A percentile compares a stretch with the other conserved stretches of the same genome.
Conservation (phyloP, 2,888 invertebrate genomes). For the Nematopogon swammerdamellus region DNA sequence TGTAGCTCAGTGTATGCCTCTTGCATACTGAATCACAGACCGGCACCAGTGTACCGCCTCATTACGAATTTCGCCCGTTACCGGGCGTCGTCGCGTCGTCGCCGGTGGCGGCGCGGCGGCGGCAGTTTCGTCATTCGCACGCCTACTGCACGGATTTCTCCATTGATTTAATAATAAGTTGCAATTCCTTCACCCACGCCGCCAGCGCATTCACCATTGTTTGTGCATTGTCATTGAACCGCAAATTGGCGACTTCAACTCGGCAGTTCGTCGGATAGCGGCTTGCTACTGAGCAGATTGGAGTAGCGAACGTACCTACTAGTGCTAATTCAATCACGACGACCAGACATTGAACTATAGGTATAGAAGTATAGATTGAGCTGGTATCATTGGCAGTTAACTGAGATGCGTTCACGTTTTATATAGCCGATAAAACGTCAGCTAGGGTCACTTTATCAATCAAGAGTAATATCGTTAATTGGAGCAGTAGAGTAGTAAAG, state of each 20-base stretch:
- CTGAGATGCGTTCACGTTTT: too few species aligned
- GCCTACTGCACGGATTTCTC: constrained; percentile 43
- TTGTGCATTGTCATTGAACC: constrained; percentile 9
- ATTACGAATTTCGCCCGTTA: constrained; percentile 25
- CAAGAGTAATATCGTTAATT: too few species aligned
- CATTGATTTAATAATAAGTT: constrained; percentile 39
- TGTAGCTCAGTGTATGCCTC: background rate
- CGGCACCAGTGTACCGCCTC: constrained; percentile 18
- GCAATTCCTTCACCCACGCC: constrained; percentile 11
- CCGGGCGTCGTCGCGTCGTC: constrained; percentile 26
- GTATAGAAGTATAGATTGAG: too few species aligned
- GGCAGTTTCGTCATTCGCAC: background rate
- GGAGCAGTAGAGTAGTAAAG: too few species aligned
- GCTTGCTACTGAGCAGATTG: too few species aligned
- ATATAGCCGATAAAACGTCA: too few species aligned
- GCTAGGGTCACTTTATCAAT: too few species aligned
- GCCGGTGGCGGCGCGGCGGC: constrained; percentile 13
- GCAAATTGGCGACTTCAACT: background rate
- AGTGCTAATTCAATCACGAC: too few species aligned
- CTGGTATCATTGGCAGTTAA: too few species aligned
- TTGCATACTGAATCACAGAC: background rate
- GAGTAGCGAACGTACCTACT: too few species aligned
- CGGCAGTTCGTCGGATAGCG: too few species aligned
- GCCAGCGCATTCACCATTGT: constrained; percentile 6
- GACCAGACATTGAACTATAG: too few species aligned